Conservation (phyloP, 1,140 invertebrate genomes). For the Vollenhovia emeryi region DNA sequence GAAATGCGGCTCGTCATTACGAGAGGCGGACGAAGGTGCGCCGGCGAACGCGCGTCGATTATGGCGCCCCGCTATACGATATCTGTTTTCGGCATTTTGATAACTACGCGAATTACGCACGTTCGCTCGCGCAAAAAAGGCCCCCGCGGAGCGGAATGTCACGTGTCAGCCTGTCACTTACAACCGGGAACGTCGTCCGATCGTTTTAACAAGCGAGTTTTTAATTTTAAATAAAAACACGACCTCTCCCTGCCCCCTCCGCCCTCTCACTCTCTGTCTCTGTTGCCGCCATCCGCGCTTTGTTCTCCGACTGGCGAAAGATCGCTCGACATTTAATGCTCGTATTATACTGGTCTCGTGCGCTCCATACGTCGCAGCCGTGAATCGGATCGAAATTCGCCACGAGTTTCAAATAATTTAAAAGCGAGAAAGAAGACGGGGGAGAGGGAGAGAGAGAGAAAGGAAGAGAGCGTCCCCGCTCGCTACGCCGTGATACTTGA, state of each 20-base stretch:
- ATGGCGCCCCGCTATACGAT: not conserved
- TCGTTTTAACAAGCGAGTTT: slow-evolving; percentile 51
- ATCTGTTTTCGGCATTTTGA: slow-evolving; percentile 43
- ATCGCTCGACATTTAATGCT: slow-evolving; percentile 64
- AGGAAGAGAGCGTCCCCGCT: not conserved
- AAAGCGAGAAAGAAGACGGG: not conserved
- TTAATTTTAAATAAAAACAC: slow-evolving; percentile 52
- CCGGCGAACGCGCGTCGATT: not conserved
- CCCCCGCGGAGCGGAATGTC: slow-evolving; percentile 15
- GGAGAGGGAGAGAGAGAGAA: not conserved
- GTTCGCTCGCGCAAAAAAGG: slow-evolving; percentile 42
- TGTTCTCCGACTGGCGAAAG: slow-evolving; percentile 14
- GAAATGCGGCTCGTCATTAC: slow-evolving; percentile 25
- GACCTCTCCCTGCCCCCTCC: not conserved
- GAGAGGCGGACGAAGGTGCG: not conserved
- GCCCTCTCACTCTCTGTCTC: not conserved
- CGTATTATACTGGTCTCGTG: slow-evolving; percentile 30
- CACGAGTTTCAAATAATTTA: not conserved
- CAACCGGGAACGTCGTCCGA: slow-evolving; percentile 26
- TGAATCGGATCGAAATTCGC: slow-evolving; percentile 64
- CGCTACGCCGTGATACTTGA: not conserved
- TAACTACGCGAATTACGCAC: slow-evolving; percentile 53
- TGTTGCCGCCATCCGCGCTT: not conserved
- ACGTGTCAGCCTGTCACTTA: slow-evolving; percentile 44
- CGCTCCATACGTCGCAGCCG: not conserved